These are phyloP conservation scores for Eciton burchellii DNA, from an alignment of 1,140 invertebrate genomes.

Conservation along the genomic window DNA sequence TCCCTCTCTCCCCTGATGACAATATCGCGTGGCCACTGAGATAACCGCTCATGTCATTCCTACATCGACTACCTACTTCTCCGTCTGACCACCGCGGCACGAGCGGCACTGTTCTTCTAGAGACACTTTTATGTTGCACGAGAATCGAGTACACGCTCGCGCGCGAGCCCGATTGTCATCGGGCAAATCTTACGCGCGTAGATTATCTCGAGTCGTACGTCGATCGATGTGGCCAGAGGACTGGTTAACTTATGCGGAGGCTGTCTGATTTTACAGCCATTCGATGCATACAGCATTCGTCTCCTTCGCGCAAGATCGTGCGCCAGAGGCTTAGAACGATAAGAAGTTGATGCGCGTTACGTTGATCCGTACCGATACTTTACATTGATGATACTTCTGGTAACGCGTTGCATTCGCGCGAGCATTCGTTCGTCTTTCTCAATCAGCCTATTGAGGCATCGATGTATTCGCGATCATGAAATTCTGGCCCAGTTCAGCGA, in stretches of 20 bases:
- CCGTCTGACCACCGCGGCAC: constrained; percentile 66
- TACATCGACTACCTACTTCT: constrained; percentile 81
- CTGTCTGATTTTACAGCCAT: constrained; percentile 45
- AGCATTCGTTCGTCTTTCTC: constrained; percentile 29
- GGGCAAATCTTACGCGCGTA: constrained; percentile 67
- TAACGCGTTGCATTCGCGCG: background rate
- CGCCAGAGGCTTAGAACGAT: constrained; percentile 26
- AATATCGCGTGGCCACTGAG: constrained; percentile 85
- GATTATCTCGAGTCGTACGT: constrained; percentile 49
- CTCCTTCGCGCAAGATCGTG: background rate
- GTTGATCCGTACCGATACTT: background rate
- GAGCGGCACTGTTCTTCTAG: constrained; percentile 63
- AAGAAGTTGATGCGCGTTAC: background rate
- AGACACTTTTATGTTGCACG: constrained; percentile 70
- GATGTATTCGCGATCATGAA: constrained; percentile 53
- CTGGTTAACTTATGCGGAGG: constrained; percentile 67
- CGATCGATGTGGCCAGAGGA: constrained; percentile 58
- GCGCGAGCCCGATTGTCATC: constrained; percentile 68
- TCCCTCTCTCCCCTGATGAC: constrained; percentile 80
- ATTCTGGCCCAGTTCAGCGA: constrained; percentile 65
- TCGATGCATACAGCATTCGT: background rate
- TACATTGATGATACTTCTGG: background rate
- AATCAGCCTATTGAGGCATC: constrained; percentile 26
- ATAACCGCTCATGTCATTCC: constrained; percentile 86
- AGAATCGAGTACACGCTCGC: constrained; percentile 64